Conservation (phyloP, 2,113 vertebrate genomes). For the Vanacampus margaritifer region DNA sequence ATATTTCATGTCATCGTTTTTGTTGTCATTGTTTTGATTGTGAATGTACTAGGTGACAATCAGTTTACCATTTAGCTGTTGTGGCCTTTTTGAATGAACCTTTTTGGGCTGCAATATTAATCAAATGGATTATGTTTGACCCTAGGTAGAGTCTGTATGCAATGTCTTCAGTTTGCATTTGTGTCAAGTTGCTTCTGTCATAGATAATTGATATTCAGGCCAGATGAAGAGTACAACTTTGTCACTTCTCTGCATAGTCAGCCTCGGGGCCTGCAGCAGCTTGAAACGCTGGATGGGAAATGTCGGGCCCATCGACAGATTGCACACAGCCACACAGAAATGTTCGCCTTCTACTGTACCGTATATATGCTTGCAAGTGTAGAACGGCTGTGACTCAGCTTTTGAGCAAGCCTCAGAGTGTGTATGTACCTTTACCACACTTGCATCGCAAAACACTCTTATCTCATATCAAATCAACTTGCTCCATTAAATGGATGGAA, state of each 20-base stretch:
- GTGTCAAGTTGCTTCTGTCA: constrained; percentile 14
- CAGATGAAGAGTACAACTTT: constrained; percentile 14
- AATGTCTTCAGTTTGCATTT: constrained; percentile 2
- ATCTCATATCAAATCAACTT: too few relatives aligned
- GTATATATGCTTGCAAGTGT: constrained; percentile 14
- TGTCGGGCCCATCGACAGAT: constrained; percentile 16
- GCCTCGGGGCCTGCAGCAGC: constrained; percentile 32
- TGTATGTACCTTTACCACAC: too few relatives aligned
- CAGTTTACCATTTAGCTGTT: not conserved
- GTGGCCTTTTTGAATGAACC: not conserved
- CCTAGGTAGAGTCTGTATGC: not conserved
- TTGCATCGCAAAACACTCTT: too few relatives aligned
- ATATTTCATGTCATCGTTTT: too few relatives aligned
- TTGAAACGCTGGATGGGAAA: constrained; percentile 20
- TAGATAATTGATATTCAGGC: constrained; percentile 22
- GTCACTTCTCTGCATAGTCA: constrained; percentile 23
- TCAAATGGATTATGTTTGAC: not conserved
- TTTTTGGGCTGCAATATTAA: not conserved
- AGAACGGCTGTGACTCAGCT: constrained; percentile 28
- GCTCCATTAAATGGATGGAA: too few relatives aligned
- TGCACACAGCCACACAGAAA: not conserved
- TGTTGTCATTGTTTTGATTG: too few relatives aligned
- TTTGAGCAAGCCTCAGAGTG: constrained; percentile 2
- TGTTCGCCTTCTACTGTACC: constrained; percentile 15
- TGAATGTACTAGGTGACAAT: not conserved